Base-by-base conservation (phyloP, 92 coral and sea anemone genomes). In the Montipora capitata region DNA sequence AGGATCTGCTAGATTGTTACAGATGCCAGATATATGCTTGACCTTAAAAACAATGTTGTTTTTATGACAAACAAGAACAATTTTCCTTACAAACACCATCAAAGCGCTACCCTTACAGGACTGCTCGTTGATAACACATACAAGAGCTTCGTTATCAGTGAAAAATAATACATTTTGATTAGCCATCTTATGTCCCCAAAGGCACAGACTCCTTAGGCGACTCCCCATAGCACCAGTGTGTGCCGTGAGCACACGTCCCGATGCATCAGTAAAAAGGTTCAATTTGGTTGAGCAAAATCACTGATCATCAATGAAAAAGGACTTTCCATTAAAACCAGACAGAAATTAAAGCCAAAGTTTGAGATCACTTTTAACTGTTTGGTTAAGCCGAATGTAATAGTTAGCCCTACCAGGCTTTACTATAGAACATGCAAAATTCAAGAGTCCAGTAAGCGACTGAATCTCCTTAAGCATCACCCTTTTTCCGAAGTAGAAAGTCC, bases 141-240 rank as follows among this genome's bases (percentile, higher is more conserved):
- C 90, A 48, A 93, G 40, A 3, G 94, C 94, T 43, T 87, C 96
- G n/a, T 94, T 90, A 41, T 94, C 94, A 8, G 92, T 90, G 58
- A 78, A 84, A 76, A 84, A 92, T 4, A 88, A 56, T 56, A 84
- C 69, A 59, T 86, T 14, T 8, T 64, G 66, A 78, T 84, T 79
- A 45, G 5, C 71, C 92, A 81, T 87, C 42, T 74, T 13, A 11
- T 57, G 45, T 7, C 81, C 86, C 81, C 87, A 70, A 41, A 88
- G 58, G 41, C 42, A 41, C 18, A 83, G 48, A 77, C 92, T 83
- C 10, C 1, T 87, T 82, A 10, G 87, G 72, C 80, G 80, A 87
- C 54, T 38, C 2, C 9, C 92, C 92, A 89, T 82, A 74, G 42
- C 92, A 81, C 61, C 69, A 88, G 14, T 64, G 40, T 2, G 12